Percentiles rank a stretch among this genome's conserved stretches.
phyloP scores from a whole-genome alignment of 2,797 vertebrate genomes.

The Sebastes melanostomus region DNA sequence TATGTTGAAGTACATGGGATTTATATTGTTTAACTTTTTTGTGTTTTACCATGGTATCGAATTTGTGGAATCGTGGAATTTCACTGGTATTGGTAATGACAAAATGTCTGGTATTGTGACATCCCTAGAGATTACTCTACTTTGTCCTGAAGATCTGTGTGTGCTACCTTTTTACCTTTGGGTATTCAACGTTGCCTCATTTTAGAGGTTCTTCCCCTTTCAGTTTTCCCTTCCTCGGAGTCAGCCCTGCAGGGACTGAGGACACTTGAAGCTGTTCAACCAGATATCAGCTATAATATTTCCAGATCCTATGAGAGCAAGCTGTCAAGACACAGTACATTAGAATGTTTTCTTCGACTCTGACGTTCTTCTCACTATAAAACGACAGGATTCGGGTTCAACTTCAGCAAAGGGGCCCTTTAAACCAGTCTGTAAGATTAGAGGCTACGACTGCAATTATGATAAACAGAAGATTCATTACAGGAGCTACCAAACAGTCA shows the following conservation, averaged over 20 bases:
- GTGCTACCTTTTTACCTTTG: not conserved
- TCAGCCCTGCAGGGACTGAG: not conserved
- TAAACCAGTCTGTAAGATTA: slow-evolving; percentile 60
- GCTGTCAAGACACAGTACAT: not conserved
- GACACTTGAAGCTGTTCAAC: not conserved
- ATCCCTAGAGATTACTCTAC: too few species aligned
- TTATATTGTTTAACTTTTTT: too few species aligned
- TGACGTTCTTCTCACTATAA: not conserved
- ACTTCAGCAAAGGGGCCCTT: not conserved
- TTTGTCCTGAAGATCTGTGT: not conserved
- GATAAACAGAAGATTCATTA: slow-evolving; percentile 73
- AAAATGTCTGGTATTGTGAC: not conserved
- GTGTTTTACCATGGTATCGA: not conserved
- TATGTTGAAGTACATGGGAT: too few species aligned
- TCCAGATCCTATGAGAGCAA: not conserved
- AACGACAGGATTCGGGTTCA: not conserved
- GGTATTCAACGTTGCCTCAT: not conserved
- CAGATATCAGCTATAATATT: not conserved
- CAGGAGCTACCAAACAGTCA: slow-evolving; percentile 40
- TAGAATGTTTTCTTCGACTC: slow-evolving; percentile 15
- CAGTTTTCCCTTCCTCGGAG: not conserved
- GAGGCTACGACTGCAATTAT: slow-evolving; percentile 68
- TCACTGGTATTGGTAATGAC: not conserved
- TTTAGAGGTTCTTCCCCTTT: not conserved
- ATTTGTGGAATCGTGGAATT: not conserved